Evolutionary conservation across 2,888 invertebrate species (phyloP).

Genomic region (Belgica antarctica): DNA sequence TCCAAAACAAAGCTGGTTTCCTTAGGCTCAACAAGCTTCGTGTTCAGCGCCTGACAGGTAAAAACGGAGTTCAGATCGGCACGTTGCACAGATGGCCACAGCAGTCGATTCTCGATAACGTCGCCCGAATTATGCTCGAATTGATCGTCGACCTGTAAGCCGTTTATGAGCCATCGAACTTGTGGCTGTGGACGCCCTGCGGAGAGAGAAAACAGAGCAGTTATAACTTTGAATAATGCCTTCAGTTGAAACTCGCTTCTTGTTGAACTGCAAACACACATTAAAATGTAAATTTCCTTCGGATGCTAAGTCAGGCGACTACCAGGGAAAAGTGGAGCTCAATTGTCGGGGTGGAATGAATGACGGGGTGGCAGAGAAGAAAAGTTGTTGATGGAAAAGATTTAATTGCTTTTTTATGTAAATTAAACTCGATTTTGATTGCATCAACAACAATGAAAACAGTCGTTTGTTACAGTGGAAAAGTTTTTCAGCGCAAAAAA

Average conservation of each 20-base stretch:
- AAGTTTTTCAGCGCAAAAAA: conserved; percentile 28
- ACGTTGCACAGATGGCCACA: conserved; percentile 66
- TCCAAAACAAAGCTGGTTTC: conserved; percentile 67
- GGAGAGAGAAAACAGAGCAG: background rate
- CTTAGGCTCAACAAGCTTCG: conserved; percentile 69
- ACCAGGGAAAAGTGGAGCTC: no score
- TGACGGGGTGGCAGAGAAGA: background rate
- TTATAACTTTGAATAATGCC: background rate
- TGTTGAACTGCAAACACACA: background rate
- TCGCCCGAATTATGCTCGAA: conserved; percentile 73
- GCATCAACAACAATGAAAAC: conserved; percentile 42
- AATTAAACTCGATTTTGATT: conserved; percentile 43
- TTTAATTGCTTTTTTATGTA: conserved; percentile 44
- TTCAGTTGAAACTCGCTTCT: conserved; percentile 24
- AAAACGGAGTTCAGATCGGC: conserved; percentile 74
- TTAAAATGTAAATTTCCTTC: conserved; percentile 36
- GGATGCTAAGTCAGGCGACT: background rate
- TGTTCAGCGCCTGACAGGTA: conserved; percentile 77
- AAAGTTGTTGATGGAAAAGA: conserved; percentile 41
- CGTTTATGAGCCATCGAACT: conserved; percentile 68
- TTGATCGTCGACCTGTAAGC: conserved; percentile 68
- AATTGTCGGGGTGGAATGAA: background rate
- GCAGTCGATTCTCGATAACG: conserved; percentile 71
- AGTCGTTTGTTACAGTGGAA: conserved; percentile 41
- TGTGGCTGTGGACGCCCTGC: conserved; percentile 70